phyloP scores from a whole-genome alignment of 1,140 invertebrate species.

The Drosophila micromelanica region DNA sequence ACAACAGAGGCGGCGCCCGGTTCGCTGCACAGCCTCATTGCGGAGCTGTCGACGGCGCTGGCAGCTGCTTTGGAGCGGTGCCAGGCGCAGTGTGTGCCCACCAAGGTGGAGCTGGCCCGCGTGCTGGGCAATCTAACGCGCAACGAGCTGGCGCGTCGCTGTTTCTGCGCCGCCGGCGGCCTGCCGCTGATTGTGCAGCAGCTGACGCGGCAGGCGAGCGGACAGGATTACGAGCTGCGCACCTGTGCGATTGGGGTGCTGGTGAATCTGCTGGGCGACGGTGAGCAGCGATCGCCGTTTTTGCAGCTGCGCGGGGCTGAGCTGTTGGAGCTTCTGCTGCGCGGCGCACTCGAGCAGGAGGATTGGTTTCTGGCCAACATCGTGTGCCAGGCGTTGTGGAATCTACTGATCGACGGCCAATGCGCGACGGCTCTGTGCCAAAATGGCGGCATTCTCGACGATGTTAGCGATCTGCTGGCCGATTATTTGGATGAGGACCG shows the following conservation, averaged over 20 bases:
- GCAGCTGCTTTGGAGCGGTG: slow-evolving; percentile 56
- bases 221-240: slow-evolving; percentile 75
- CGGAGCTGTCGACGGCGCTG: slow-evolving; percentile 58
- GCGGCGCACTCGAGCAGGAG: slow-evolving; percentile 72
- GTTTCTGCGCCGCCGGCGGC: slow-evolving; percentile 75
- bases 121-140: slow-evolving; percentile 84
- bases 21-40: slow-evolving; percentile 70
- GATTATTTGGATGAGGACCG: slow-evolving; percentile 86
- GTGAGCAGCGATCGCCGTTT: slow-evolving; percentile 75
- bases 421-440: slow-evolving; percentile 85
- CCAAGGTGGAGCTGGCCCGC: slow-evolving; percentile 78
- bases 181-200: slow-evolving; percentile 72
- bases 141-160: slow-evolving; percentile 76
- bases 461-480: slow-evolving; percentile 86
- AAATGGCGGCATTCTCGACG: slow-evolving; percentile 85
- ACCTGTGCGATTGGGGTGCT: slow-evolving; percentile 81
- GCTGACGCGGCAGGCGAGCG: slow-evolving; percentile 54
- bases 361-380: slow-evolving; percentile 83
- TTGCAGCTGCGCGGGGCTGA: slow-evolving; percentile 72
- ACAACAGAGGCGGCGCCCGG: slow-evolving; percentile 34
- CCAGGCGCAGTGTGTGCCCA: slow-evolving; percentile 30
- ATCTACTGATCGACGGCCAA: slow-evolving; percentile 87
- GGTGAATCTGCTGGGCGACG: slow-evolving; percentile 81
- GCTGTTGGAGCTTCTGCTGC: slow-evolving; percentile 62
- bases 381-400: slow-evolving; percentile 87